Evolutionary conservation across 2,888 invertebrate genomes (phyloP).

Genomic region (Dryobota labecula): DNA sequence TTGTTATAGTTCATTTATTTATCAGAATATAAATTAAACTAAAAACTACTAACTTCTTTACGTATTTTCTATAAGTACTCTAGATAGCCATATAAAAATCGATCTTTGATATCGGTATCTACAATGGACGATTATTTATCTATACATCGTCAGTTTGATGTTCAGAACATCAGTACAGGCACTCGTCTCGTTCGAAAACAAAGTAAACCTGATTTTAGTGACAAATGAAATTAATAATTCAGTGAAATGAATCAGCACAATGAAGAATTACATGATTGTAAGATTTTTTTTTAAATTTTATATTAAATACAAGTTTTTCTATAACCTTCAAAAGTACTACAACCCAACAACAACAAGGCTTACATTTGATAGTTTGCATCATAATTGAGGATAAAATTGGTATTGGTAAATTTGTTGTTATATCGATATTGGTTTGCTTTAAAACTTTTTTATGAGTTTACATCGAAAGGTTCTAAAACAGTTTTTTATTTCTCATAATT

Average conservation of each 20-base stretch:
- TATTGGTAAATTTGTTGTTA: neutral
- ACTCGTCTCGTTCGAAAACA: conserved; percentile 2
- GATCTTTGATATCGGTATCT: conserved; percentile 13
- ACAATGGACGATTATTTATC: conserved; percentile 25
- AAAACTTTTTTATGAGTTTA: neutral
- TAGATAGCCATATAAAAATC: neutral
- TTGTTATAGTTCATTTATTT: no score
- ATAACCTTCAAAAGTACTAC: neutral
- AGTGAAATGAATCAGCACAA: conserved; percentile 26
- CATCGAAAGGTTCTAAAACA: neutral
- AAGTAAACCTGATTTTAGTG: no score
- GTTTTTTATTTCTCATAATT: no score
- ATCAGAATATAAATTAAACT: neutral
- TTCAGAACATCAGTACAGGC: conserved; percentile 30
- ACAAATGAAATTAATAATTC: neutral
- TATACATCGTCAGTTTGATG: conserved; percentile 16
- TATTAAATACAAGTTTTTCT: neutral
- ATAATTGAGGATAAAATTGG: neutral
- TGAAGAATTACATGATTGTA: conserved; percentile 11
- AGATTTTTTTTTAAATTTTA: conserved; percentile 5
- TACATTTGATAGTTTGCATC: neutral
- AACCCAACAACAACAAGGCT: neutral
- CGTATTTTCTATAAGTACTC: neutral
- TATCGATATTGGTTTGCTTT: neutral
- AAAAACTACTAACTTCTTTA: neutral